Evolutionary conservation across 2,797 vertebrate genomes (phyloP).

Genomic region (Rhinoraja longicauda): DNA sequence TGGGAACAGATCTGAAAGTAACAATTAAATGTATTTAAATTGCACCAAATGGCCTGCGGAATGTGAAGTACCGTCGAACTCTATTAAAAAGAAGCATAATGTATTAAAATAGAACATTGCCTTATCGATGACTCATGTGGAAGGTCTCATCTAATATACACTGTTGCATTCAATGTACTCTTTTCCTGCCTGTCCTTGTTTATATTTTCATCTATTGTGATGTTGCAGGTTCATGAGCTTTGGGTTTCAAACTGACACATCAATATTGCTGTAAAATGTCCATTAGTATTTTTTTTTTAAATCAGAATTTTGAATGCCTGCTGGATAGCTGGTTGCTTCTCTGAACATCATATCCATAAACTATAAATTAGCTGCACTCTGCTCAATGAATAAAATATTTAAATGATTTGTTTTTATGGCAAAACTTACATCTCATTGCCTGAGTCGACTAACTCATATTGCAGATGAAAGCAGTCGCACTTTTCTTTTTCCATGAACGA

Average conservation of each 20-base stretch:
- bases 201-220: neutral
- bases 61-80: neutral
- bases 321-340: neutral
- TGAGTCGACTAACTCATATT: neutral
- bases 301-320: neutral
- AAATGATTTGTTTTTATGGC: neutral
- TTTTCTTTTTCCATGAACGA: neutral
- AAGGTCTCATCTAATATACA: neutral
- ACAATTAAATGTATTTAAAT: constrained; percentile 14
- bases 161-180: neutral
- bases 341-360: neutral
- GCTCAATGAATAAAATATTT: neutral
- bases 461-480: neutral
- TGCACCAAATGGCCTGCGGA: neutral
- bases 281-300: neutral
- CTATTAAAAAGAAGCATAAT: neutral
- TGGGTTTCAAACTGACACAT: constrained; percentile 1
- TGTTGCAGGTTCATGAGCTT: neutral
- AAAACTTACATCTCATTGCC: neutral
- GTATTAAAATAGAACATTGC: neutral
- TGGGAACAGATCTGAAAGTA: neutral
- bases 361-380: constrained; percentile 8
- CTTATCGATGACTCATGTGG: neutral
- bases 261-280: neutral
- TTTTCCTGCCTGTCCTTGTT: neutral